These are phyloP conservation scores for Phyto melanocephala DNA, from an alignment of 2,888 invertebrate species.

Conservation along the genomic window DNA sequence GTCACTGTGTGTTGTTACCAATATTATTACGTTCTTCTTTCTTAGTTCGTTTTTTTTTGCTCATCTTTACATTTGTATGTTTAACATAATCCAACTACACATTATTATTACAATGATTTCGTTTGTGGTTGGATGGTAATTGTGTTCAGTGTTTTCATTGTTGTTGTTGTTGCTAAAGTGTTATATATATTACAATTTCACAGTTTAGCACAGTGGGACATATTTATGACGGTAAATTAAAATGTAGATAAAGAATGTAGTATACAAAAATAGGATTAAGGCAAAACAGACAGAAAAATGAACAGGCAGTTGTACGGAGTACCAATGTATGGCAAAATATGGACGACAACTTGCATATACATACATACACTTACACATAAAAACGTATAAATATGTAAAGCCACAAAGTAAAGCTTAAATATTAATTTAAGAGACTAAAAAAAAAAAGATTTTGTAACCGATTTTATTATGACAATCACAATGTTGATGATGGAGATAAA, in stretches of 20 bases:
- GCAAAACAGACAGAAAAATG: neutral
- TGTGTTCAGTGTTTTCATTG: neutral
- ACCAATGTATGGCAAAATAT: neutral
- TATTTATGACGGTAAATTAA: conserved; percentile 50
- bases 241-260: conserved; percentile 5
- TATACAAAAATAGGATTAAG: neutral
- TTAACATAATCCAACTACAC: conserved; percentile 9
- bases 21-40: neutral
- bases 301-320: neutral
- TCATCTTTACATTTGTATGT: neutral
- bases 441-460: conserved; percentile 29
- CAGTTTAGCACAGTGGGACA: conserved; percentile 63
- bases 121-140: conserved; percentile 1
- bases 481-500: conserved; percentile 29
- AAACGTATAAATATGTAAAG: conserved; percentile 6
- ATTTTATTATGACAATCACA: conserved; percentile 37
- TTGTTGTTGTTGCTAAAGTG: conserved; percentile 7
- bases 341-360: too few species aligned
- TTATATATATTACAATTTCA: conserved; percentile 60
- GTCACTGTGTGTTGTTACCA: conserved; percentile 1
- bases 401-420: neutral
- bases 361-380: neutral
- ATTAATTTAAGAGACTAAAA: neutral
- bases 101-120: conserved; percentile 32
- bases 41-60: neutral